Conservation (phyloP, 1,140 invertebrate genomes). For the Drosophila nigrodunni region DNA sequence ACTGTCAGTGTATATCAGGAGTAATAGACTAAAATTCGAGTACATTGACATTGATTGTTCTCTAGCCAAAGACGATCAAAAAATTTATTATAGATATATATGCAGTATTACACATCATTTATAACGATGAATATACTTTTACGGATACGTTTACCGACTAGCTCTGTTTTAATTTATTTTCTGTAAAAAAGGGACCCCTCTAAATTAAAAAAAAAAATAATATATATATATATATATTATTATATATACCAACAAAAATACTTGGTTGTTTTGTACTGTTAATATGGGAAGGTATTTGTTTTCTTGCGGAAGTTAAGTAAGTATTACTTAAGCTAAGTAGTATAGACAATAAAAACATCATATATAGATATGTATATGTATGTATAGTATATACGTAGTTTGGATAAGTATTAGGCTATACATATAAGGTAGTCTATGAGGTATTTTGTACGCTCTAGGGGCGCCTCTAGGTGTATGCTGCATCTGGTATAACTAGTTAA, state of each 20-base stretch:
- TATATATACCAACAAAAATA: slow-evolving; percentile 22
- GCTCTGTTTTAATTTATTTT: slow-evolving; percentile 8
- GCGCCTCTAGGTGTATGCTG: slow-evolving; percentile 37
- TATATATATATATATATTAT: not conserved
- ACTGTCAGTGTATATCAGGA: slow-evolving; percentile 84
- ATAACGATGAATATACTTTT: slow-evolving; percentile 11
- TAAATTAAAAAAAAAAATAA: slow-evolving; percentile 7
- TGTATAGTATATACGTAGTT: slow-evolving; percentile 15
- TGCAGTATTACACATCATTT: slow-evolving; percentile 8
- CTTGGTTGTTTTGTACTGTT: slow-evolving; percentile 16
- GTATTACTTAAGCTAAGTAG: slow-evolving; percentile 46
- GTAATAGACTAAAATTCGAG: slow-evolving; percentile 85
- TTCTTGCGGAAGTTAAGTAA: slow-evolving; percentile 7
- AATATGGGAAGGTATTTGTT: slow-evolving; percentile 8
- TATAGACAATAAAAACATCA: slow-evolving; percentile 37
- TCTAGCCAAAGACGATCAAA: slow-evolving; percentile 72
- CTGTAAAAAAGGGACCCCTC: slow-evolving; percentile 8
- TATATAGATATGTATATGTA: slow-evolving; percentile 26
- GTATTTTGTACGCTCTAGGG: slow-evolving; percentile 22
- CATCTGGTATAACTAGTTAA: slow-evolving; percentile 39
- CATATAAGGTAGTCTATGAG: slow-evolving; percentile 19
- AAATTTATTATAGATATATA: slow-evolving; percentile 20
- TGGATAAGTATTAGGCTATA: slow-evolving; percentile 10
- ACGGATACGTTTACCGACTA: slow-evolving; percentile 31
- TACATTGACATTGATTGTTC: slow-evolving; percentile 74